These are phyloP conservation scores for Diplogasteroides magnus DNA, from an alignment of 1,140 invertebrate species.

Conservation along the genomic window DNA sequence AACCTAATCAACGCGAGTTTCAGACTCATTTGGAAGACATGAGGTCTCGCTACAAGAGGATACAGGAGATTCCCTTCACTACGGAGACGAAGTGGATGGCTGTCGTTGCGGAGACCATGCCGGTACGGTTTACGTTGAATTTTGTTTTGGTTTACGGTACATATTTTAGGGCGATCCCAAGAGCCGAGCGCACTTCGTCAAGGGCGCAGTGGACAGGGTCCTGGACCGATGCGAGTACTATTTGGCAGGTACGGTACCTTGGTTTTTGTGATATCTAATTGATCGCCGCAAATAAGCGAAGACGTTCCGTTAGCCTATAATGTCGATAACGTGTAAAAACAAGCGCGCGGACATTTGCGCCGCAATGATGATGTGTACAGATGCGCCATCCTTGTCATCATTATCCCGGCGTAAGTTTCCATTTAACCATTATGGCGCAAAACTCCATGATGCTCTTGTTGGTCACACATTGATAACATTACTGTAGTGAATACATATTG, in stretches of 20 bases:
- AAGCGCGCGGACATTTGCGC: too few species aligned
- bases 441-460: too few species aligned
- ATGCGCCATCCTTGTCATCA: too few species aligned
- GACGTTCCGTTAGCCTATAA: too few species aligned
- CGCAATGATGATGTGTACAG: too few species aligned
- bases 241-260: not conserved
- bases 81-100: slow-evolving; percentile 98
- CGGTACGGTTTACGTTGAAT: slow-evolving; percentile 69
- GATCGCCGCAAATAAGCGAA: too few species aligned
- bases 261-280: too few species aligned
- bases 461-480: slow-evolving; percentile 10
- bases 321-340: too few species aligned
- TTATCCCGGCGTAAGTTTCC: too few species aligned
- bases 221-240: slow-evolving; percentile 72
- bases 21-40: slow-evolving; percentile 77
- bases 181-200: slow-evolving; percentile 67
- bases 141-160: slow-evolving; percentile 5
- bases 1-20: slow-evolving; percentile 29
- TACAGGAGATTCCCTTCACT: slow-evolving; percentile 92
- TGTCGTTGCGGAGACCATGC: slow-evolving; percentile 73
- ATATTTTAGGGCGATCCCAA: not conserved
- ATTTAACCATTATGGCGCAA: too few species aligned
- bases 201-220: slow-evolving; percentile 86
- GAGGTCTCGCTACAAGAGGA: slow-evolving; percentile 72
- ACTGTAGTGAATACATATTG: slow-evolving; percentile 43